Evolutionary conservation across 2,113 vertebrate species (phyloP).

Genomic region (Malaclemys terrapin): DNA sequence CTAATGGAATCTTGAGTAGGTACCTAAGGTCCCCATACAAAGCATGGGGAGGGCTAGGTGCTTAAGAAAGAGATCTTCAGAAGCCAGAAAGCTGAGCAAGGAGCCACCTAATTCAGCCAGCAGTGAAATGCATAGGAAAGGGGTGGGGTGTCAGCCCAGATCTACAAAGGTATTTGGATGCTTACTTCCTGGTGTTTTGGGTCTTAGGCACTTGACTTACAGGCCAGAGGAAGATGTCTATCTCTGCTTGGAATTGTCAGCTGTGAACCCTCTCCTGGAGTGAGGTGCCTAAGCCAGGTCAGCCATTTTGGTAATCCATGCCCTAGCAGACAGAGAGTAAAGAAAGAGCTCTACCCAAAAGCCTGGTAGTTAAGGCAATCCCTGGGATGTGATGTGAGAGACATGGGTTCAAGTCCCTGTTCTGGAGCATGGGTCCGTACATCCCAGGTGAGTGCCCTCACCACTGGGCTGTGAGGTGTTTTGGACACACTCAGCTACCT

Average conservation of each 20-base stretch:
- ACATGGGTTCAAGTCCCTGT: background rate
- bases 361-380: background rate
- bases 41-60: no score
- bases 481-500: background rate
- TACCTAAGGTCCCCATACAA: background rate
- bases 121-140: background rate
- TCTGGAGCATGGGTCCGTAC: background rate
- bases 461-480: background rate
- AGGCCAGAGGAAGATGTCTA: background rate
- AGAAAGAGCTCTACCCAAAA: background rate
- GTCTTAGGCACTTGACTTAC: background rate
- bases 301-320: background rate
- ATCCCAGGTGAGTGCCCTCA: background rate
- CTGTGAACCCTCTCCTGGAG: background rate
- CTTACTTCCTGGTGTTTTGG: background rate
- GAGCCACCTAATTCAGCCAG: background rate
- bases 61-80: background rate
- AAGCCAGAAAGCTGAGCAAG: background rate
- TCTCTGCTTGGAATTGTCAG: background rate
- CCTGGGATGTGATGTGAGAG: background rate
- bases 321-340: background rate
- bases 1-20: background rate
- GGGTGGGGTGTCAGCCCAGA: background rate
- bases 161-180: background rate
- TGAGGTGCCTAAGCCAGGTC: background rate